Percentiles rank a stretch among this genome's conserved stretches.
These are phyloP conservation scores for Scaeva pyrastri DNA, from an alignment of 2,888 invertebrate genomes.

Conservation along the genomic window DNA sequence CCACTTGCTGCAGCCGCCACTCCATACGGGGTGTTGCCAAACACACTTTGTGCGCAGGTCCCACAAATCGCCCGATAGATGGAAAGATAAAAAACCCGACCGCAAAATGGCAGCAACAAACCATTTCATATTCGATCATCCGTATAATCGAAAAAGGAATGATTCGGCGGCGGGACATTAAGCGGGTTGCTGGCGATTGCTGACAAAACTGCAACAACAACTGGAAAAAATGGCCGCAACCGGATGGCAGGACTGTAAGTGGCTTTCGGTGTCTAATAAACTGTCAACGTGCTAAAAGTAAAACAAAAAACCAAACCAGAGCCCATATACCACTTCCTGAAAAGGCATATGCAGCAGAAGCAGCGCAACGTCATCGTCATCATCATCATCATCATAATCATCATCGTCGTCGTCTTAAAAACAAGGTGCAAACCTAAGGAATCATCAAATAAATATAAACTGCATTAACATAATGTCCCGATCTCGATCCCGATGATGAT, in stretches of 20 bases:
- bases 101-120: constrained; percentile 4
- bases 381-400: constrained; percentile 24
- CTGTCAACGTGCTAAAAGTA: constrained; percentile 42
- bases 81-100: constrained; percentile 47
- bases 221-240: not conserved
- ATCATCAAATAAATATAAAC: constrained; percentile 74
- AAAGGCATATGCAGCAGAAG: constrained; percentile 55
- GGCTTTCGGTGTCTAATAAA: constrained; percentile 71
- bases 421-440: constrained; percentile 70
- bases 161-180: constrained; percentile 62
- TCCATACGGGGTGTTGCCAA: constrained; percentile 63
- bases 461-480: constrained; percentile 74
- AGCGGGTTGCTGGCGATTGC: constrained; percentile 41
- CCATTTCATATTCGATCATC: constrained; percentile 69
- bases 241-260: constrained; percentile 61
- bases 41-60: constrained; percentile 58
- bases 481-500: constrained; percentile 12
- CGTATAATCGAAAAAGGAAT: constrained; percentile 55
- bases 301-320: constrained; percentile 24
- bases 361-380: constrained; percentile 13
- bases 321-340: constrained; percentile 74
- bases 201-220: constrained; percentile 17
- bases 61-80: constrained; percentile 60
- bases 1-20: not conserved
- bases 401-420: constrained; percentile 49